phyloP scores from a whole-genome alignment of 2,113 vertebrate species.

The Callionymus lyra region DNA sequence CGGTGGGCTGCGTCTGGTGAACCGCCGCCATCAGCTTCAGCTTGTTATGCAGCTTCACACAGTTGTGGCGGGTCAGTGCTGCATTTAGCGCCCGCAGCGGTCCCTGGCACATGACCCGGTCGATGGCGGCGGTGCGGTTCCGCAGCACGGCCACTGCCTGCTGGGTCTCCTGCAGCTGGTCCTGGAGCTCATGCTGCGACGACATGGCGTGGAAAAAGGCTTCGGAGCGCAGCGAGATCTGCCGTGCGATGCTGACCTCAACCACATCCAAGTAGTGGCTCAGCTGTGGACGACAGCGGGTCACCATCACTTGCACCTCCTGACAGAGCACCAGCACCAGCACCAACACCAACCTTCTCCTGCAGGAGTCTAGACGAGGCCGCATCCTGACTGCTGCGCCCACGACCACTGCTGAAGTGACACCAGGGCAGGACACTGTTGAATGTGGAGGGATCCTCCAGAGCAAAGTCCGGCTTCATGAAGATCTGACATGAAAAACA shows the following conservation, averaged over 20 bases:
- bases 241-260: conserved; percentile 96
- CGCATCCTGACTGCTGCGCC: conserved; percentile 81
- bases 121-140: conserved; percentile 81
- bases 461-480: conserved; percentile 94
- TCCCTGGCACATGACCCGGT: conserved; percentile 87
- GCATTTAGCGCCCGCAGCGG: conserved; percentile 80
- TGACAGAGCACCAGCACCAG: background rate
- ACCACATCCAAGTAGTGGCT: conserved; percentile 98
- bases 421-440: conserved; percentile 94
- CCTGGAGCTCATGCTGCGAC: conserved; percentile 95
- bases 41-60: conserved; percentile 84
- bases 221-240: conserved; percentile 97
- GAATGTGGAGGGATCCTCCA: conserved; percentile 90
- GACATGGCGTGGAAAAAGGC: conserved; percentile 99
- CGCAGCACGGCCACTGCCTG: conserved; percentile 83
- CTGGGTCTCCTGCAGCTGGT: conserved; percentile 89
- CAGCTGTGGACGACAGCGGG: conserved; percentile 55
- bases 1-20: conserved; percentile 97
- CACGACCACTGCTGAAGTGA: conserved; percentile 87
- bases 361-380: conserved; percentile 91
- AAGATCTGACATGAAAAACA: too few species aligned
- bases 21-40: conserved; percentile 97
- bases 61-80: conserved; percentile 83
- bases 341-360: conserved; percentile 76
- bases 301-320: too few species aligned